phyloP scores from a whole-genome alignment of 2,888 invertebrate genomes.

The Gastrophysa polygoni region DNA sequence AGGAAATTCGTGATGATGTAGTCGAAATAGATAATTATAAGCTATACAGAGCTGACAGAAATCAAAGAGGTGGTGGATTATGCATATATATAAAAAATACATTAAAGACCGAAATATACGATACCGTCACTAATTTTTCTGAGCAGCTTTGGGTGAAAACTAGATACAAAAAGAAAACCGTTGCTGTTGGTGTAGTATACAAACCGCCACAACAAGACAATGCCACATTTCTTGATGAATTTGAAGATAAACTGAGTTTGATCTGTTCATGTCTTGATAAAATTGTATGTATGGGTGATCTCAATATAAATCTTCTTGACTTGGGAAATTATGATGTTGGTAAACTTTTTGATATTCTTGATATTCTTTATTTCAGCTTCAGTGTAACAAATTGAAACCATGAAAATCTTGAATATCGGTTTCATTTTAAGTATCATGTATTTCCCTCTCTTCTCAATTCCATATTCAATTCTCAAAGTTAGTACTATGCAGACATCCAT shows the following conservation, averaged over 20 bases:
- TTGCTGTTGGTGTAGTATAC: not conserved
- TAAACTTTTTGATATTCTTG: not conserved
- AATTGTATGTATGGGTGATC: not conserved
- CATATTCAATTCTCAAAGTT: no score
- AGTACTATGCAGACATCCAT: no score
- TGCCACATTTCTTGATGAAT: not conserved
- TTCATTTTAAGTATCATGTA: no score
- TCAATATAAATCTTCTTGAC: not conserved
- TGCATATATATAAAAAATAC: not conserved
- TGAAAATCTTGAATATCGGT: no score
- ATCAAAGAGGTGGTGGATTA: not conserved
- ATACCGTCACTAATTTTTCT: not conserved
- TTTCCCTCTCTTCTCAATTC: no score
- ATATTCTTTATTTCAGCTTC: no score
- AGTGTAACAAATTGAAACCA: no score
- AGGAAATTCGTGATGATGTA: not conserved
- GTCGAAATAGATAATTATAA: not conserved
- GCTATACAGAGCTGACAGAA: no score
- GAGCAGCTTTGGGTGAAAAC: not conserved
- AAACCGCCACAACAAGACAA: not conserved
- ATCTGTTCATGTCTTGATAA: not conserved
- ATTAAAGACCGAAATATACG: not conserved
- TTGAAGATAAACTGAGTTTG: not conserved
- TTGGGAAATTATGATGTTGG: not conserved
- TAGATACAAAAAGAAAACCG: not conserved